Evolutionary conservation across 2,113 vertebrate species (phyloP).

Genomic region (Rafetus swinhoei): DNA sequence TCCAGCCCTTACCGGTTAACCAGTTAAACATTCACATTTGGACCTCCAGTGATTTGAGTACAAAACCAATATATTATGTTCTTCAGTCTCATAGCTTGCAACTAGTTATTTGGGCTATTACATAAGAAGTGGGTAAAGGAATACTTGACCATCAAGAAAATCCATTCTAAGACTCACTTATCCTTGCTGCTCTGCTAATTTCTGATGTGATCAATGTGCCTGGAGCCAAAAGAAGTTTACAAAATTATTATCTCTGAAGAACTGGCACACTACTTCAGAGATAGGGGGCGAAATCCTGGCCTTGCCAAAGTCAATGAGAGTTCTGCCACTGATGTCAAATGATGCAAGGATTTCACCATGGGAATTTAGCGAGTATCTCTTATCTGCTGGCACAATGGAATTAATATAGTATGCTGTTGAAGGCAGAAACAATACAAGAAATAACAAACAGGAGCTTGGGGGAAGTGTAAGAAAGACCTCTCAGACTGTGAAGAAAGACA

Average conservation of each 20-base stretch:
- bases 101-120: background rate
- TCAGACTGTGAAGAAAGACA: background rate
- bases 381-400: background rate
- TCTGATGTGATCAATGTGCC: slow-evolving; percentile 61
- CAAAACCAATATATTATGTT: background rate
- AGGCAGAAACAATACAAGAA: background rate
- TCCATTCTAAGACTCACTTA: slow-evolving; percentile 43
- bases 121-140: slow-evolving; percentile 32
- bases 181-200: slow-evolving; percentile 61
- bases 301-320: slow-evolving; percentile 37
- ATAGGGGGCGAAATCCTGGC: slow-evolving; percentile 49
- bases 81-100: background rate
- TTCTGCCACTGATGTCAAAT: slow-evolving; percentile 17
- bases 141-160: slow-evolving; percentile 50
- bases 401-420: background rate
- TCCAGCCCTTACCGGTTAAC: too few relatives aligned
- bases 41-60: background rate
- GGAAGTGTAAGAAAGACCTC: background rate
- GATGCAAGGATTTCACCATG: slow-evolving; percentile 5
- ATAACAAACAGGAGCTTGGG: background rate
- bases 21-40: too few relatives aligned
- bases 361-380: slow-evolving; percentile 1
- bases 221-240: slow-evolving; percentile 36
- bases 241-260: slow-evolving; percentile 46
- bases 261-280: slow-evolving; percentile 44